A percentile compares a stretch with the other conserved stretches of the same genome.
phyloP scores from a whole-genome alignment of 2,888 invertebrate species.

The Drosophila mercatorum region DNA sequence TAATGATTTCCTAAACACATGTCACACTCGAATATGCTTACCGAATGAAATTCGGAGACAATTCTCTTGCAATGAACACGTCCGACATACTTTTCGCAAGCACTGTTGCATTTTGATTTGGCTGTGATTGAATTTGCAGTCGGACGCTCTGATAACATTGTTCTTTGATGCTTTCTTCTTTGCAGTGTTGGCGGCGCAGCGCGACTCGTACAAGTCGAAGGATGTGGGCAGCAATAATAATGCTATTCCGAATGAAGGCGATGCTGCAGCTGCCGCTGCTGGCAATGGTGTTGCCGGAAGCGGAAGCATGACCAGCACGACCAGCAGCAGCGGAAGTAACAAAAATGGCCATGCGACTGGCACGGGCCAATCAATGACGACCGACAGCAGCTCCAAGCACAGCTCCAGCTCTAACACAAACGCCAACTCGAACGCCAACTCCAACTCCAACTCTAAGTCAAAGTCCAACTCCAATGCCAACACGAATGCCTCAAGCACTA shows the following conservation, averaged over 20 bases:
- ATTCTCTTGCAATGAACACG: constrained; percentile 15
- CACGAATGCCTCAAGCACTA: constrained; percentile 29
- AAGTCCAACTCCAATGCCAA: constrained; percentile 32
- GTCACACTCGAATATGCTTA: not conserved
- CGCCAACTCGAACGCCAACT: constrained; percentile 4
- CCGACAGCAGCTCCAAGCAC: constrained; percentile 55
- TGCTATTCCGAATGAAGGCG: constrained; percentile 69
- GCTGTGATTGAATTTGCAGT: constrained; percentile 1
- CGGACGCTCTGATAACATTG: constrained; percentile 1
- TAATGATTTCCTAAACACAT: constrained; percentile 44
- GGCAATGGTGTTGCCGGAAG: constrained; percentile 60
- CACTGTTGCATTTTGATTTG: constrained; percentile 1
- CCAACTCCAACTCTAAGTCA: constrained; percentile 10
- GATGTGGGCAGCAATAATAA: constrained; percentile 79
- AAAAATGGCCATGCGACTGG: constrained; percentile 44
- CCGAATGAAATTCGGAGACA: constrained; percentile 15
- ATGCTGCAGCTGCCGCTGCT: constrained; percentile 40
- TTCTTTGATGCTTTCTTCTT: not conserved
- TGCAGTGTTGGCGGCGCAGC: constrained; percentile 83
- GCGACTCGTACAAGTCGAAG: constrained; percentile 83
- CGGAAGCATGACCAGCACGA: constrained; percentile 57
- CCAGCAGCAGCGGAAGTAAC: constrained; percentile 60
- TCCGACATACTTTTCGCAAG: not conserved
- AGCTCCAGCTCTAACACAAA: constrained; percentile 26
- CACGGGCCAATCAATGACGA: constrained; percentile 46